Evolutionary conservation across 37 sponge, comb jelly and placozoan species (phyloP).

Genomic region (Bolinopsis microptera): DNA sequence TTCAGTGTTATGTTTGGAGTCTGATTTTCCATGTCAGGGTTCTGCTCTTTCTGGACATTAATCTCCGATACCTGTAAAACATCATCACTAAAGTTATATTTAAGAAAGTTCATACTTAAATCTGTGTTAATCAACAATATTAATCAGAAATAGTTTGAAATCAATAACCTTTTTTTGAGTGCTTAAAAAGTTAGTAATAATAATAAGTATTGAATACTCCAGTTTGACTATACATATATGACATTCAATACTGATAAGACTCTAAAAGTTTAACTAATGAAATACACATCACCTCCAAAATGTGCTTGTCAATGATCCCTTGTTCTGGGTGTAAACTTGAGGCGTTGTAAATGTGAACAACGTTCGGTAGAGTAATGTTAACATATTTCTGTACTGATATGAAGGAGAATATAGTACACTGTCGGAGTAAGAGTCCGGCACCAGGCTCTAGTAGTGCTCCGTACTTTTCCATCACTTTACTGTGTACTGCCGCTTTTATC

Average conservation of each 20-base stretch:
- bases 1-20: not conserved
- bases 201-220: too few species aligned
- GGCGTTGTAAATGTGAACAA: constrained; percentile 33
- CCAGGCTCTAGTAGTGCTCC: constrained; percentile 19
- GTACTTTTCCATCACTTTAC: constrained; percentile 47
- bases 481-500: constrained; percentile 48
- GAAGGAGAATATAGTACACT: constrained; percentile 62
- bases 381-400: constrained; percentile 53
- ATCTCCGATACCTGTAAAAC: constrained; percentile 16
- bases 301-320: not conserved
- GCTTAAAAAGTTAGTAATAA: too few species aligned
- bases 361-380: constrained; percentile 48
- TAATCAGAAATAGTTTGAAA: too few species aligned
- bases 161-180: too few species aligned
- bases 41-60: not conserved
- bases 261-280: too few species aligned
- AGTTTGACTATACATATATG: too few species aligned
- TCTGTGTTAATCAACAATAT: too few species aligned
- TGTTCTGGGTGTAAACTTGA: not conserved
- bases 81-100: not conserved
- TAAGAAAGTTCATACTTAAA: too few species aligned
- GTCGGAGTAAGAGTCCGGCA: constrained; percentile 16
- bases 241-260: too few species aligned
- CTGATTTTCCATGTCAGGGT: not conserved
- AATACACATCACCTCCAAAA: constrained; percentile 50